phyloP scores from a whole-genome alignment of 35 echinoderm and acorn worm species.

The Holothuria glaberrima region DNA sequence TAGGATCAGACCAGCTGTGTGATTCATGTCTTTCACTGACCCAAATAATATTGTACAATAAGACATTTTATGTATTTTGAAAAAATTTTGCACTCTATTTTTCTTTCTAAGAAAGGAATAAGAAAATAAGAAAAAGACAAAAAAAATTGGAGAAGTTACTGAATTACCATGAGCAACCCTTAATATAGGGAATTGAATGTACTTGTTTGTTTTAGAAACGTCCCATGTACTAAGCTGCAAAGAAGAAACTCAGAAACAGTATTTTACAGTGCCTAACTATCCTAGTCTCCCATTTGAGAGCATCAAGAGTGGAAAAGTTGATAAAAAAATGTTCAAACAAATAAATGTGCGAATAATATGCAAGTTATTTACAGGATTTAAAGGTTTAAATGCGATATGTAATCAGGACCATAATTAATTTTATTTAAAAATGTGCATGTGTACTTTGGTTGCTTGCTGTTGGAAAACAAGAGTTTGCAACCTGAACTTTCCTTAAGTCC shows the following conservation, averaged over 20 bases:
- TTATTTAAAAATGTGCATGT: conserved; percentile 43
- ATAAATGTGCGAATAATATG: conserved; percentile 61
- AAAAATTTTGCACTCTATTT: conserved; percentile 67
- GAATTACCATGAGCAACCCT: conserved; percentile 9
- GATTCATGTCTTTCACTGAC: conserved; percentile 69
- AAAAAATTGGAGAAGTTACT: conserved; percentile 16
- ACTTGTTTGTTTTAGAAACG: conserved; percentile 58
- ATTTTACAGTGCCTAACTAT: conserved; percentile 67
- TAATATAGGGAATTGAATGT: conserved; percentile 42
- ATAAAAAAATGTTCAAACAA: conserved; percentile 26
- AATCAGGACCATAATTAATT: conserved; percentile 69
- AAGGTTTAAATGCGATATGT: conserved; percentile 33
- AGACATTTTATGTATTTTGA: conserved; percentile 68
- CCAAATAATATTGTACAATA: conserved; percentile 69
- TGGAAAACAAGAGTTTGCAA: background rate
- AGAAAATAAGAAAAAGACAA: conserved; percentile 41
- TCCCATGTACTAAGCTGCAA: conserved; percentile 69
- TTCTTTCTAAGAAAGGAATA: conserved; percentile 56
- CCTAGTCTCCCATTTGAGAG: conserved; percentile 66
- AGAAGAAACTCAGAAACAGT: conserved; percentile 54
- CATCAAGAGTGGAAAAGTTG: conserved; percentile 46
- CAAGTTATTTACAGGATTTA: conserved; percentile 53
- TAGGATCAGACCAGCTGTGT: conserved; percentile 65
- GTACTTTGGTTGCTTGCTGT: conserved; percentile 36
- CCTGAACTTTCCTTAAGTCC: too few species aligned